Evolutionary conservation across 92 coral and sea anemone genomes (phyloP), one percentile per base, ranked within the genome.

Genomic region (Micromussa lordhowensis): DNA sequence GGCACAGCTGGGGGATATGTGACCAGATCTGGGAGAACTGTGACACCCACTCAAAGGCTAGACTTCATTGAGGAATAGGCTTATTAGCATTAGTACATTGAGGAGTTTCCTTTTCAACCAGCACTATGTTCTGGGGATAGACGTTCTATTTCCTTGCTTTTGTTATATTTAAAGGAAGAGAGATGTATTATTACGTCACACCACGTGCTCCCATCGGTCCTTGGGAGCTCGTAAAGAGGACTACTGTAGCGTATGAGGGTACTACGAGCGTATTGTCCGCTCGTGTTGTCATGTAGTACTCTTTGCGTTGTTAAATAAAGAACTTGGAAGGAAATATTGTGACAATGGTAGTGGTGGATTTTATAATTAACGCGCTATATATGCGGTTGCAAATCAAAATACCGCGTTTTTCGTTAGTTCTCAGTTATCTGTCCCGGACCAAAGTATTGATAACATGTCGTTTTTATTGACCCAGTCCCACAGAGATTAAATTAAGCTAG

Each of bases 21-120:
- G 12, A 79, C 83, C 71, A 79, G 71, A 79, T 55, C 72, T 30
- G 84, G 84, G 84, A 80, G 84, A 34, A 80, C 72, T 80, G 84
- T 80, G 84, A 57, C 53, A 59, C 84, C 73, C 53, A 13, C 73
- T 36, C 84, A 80, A 80, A 61, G 51, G 72, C 72, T 80, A n/a
- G n/a, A n/a, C n/a, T n/a, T n/a, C n/a, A n/a, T n/a, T n/a, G n/a
- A n/a, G n/a, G n/a, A 36, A 36, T 2, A 35, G 55, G 61, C 34
- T 58, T 80, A 16, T 61, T 31, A 61, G 73, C 61, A 44, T 61
- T 61, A 58, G 83, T 28, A 31, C 71, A 57, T 79, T 14, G 51
- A 79, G 83, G 15, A 54, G 53, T 78, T n/a, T 57, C 82, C 82
- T 29, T 78, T 55, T 78, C 35, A 29, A 53, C 35, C 82, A 78